phyloP scores from a whole-genome alignment of 2,113 vertebrate species.

The Xiphorhynchus elegans region DNA sequence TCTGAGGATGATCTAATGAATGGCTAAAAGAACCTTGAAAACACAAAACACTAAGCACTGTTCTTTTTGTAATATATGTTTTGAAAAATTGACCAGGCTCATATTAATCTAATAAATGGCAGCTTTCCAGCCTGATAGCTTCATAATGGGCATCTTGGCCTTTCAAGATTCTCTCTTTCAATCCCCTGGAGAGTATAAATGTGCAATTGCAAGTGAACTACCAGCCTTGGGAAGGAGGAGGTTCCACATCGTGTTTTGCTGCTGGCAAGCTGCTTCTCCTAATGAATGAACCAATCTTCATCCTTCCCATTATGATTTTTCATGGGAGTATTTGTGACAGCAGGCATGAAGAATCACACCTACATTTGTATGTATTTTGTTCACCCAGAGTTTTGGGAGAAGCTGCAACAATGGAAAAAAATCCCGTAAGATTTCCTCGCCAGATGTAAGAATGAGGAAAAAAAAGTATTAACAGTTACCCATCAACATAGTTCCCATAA shows the following conservation, averaged over 20 bases:
- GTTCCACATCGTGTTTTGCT: not conserved
- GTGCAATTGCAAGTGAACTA: not conserved
- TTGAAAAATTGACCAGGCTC: not conserved
- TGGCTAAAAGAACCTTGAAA: not conserved
- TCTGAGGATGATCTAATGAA: not conserved
- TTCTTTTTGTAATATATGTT: not conserved
- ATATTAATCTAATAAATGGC: not conserved
- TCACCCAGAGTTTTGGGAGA: not conserved
- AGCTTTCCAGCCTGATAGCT: slow-evolving; percentile 17
- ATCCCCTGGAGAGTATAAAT: not conserved
- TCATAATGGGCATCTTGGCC: not conserved
- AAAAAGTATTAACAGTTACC: not conserved
- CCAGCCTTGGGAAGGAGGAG: not conserved
- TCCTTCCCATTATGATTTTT: not conserved
- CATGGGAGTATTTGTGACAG: not conserved
- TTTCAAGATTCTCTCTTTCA: not conserved
- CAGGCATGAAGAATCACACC: not conserved
- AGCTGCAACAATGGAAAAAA: not conserved
- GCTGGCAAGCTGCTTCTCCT: not conserved
- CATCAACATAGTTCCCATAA: not conserved
- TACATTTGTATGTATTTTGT: not conserved
- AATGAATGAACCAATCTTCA: not conserved
- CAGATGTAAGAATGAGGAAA: not conserved
- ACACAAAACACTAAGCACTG: not conserved
- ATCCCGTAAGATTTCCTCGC: not conserved